Evolutionary conservation across 1,140 invertebrate genomes (phyloP).

Genomic region (Cataglyphis hispanica): DNA sequence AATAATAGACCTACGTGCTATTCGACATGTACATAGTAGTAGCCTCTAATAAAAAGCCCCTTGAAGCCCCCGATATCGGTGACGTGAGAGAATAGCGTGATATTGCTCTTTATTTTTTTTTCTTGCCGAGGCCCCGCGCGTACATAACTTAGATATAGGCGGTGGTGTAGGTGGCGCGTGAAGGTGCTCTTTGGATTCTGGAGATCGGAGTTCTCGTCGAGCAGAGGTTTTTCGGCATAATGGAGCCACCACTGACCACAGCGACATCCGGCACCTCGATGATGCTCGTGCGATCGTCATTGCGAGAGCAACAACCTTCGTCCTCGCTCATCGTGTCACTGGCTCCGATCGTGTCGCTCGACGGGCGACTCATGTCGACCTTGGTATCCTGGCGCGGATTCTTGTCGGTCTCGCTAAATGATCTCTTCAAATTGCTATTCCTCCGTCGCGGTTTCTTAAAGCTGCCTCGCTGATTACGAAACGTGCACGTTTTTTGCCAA

Average conservation of each 20-base stretch:
- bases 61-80: constrained; percentile 75
- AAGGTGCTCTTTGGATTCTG: constrained; percentile 83
- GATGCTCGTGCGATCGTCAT: constrained; percentile 60
- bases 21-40: constrained; percentile 80
- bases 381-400: not conserved
- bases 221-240: constrained; percentile 80
- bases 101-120: constrained; percentile 57
- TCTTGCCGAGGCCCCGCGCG: constrained; percentile 77
- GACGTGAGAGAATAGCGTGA: constrained; percentile 60
- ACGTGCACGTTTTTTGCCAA: constrained; percentile 12
- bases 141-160: constrained; percentile 84
- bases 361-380: constrained; percentile 58
- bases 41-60: constrained; percentile 79
- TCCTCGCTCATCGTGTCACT: constrained; percentile 58
- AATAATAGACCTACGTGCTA: constrained; percentile 82
- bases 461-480: constrained; percentile 13
- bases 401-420: constrained; percentile 35
- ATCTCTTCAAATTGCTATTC: constrained; percentile 29
- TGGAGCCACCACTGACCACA: constrained; percentile 78
- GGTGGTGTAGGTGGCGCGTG: constrained; percentile 85
- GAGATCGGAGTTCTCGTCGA: constrained; percentile 82
- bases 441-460: constrained; percentile 35
- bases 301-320: constrained; percentile 8
- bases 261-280: constrained; percentile 81
- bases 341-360: not conserved